Base-by-base conservation (phyloP, 2,797 vertebrate genomes). In the Bovichtus variegatus region DNA sequence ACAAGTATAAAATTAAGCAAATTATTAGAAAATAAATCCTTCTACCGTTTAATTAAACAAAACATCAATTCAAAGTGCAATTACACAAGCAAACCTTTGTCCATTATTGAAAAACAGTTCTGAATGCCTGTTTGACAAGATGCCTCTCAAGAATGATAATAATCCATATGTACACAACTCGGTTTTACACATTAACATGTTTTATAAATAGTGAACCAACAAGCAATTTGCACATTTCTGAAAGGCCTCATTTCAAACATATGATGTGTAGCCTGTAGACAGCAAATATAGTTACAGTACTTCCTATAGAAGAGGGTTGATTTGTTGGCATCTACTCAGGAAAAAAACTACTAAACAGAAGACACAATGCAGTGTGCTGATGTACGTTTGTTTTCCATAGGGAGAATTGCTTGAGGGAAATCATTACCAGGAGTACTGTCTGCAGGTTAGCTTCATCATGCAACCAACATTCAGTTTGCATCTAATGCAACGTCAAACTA, bases 221-320 rank as follows among this genome's bases (percentile, higher is more conserved):
- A 77, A 77, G 38, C 23, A 85, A 79, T 83, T 89, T 86, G 66
- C 44, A 70, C 81, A 88, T 91, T 92, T 91, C 85, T 92, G 90
- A 94, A 94, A 95, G 94, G 94, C 94, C 84, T 91, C 89, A 74
- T 94, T 85, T 94, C 94, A 95, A 95, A 95, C 89, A 84, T 91
- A 93, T 90, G 87, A 94, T 93, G 92, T 92, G 91, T 94, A 94
- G 94, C 95, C 95, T 95, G 95, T 87, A 95, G 95, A 96, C 95
- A 96, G 95, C 92, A 92, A 81, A 74, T 86, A 49, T 69, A 88
- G 70, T 81, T 75, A 82, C 78, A 90, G 76, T 54, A 50, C 87
- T 84, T 92, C 81, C 78, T 90, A 88, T 86, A 75, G 86, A 85
- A 88, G 82, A 74, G 76, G 72, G 66, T 72, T 71, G 27, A 78